Conservation (phyloP, 2,113 vertebrate genomes). For the Dicrurus megarhynchus region DNA sequence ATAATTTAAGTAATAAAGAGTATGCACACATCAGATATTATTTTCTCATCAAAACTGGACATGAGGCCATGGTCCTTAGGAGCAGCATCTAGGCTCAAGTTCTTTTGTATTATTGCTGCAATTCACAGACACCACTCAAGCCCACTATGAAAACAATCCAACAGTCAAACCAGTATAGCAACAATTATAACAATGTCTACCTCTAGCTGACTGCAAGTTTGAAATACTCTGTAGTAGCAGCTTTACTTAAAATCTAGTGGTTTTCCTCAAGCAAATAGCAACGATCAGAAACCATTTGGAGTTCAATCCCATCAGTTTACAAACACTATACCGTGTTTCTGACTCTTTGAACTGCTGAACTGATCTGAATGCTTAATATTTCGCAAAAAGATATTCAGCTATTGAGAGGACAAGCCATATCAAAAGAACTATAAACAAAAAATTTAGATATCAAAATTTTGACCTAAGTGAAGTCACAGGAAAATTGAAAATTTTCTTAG, state of each 20-base stretch:
- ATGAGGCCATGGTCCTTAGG: neutral
- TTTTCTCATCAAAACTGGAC: neutral
- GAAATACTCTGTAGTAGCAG: neutral
- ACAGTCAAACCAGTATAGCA: neutral
- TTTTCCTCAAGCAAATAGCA: neutral
- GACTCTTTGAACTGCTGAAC: neutral
- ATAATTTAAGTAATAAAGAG: neutral
- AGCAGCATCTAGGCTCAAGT: neutral
- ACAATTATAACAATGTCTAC: neutral
- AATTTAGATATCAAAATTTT: neutral
- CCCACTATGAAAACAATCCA: neutral
- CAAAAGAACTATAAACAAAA: neutral
- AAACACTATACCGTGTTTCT: neutral
- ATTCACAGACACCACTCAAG: neutral
- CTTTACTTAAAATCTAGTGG: neutral
- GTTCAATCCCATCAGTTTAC: neutral
- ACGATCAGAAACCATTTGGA: neutral
- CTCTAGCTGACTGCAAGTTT: neutral
- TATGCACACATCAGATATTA: neutral
- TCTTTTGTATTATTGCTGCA: neutral
- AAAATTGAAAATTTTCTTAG: neutral
- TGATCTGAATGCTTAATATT: neutral
- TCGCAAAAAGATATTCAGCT: neutral
- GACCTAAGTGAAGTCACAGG: neutral
- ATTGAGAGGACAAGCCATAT: neutral